Percentiles rank a stretch among this genome's conserved stretches.
These are phyloP conservation scores for Orthosia gracilis DNA, from an alignment of 2,888 invertebrate genomes.

Conservation along the genomic window DNA sequence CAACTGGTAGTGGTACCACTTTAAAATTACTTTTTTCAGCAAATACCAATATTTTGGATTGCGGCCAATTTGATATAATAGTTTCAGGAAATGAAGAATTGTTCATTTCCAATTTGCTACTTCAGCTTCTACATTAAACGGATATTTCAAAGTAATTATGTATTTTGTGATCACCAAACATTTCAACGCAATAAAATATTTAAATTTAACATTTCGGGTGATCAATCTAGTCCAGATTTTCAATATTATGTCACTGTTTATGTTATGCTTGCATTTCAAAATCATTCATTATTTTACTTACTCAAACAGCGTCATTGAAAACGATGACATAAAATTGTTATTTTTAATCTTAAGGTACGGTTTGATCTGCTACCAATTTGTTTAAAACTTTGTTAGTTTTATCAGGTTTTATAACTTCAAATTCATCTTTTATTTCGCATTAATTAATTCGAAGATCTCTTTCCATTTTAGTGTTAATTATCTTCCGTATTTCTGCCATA, in stretches of 20 bases:
- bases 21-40: not conserved
- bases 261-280: not conserved
- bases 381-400: not conserved
- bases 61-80: slow-evolving; percentile 48
- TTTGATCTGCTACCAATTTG: not conserved
- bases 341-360: no score
- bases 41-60: slow-evolving; percentile 38
- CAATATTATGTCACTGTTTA: slow-evolving; percentile 4
- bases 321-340: no score
- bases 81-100: slow-evolving; percentile 39
- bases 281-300: not conserved
- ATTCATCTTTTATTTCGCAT: not conserved
- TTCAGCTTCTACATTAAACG: slow-evolving; percentile 20
- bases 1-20: no score
- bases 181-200: slow-evolving; percentile 22
- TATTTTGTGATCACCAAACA: slow-evolving; percentile 11
- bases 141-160: slow-evolving; percentile 22
- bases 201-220: slow-evolving; percentile 14
- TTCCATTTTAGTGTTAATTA: not conserved
- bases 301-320: not conserved
- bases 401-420: not conserved
- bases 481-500: not conserved
- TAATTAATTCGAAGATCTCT: not conserved
- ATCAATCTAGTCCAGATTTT: slow-evolving; percentile 3
- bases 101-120: slow-evolving; percentile 27